Evolutionary conservation across 2,888 invertebrate genomes (phyloP).

Genomic region (Calliopum simillimum): DNA sequence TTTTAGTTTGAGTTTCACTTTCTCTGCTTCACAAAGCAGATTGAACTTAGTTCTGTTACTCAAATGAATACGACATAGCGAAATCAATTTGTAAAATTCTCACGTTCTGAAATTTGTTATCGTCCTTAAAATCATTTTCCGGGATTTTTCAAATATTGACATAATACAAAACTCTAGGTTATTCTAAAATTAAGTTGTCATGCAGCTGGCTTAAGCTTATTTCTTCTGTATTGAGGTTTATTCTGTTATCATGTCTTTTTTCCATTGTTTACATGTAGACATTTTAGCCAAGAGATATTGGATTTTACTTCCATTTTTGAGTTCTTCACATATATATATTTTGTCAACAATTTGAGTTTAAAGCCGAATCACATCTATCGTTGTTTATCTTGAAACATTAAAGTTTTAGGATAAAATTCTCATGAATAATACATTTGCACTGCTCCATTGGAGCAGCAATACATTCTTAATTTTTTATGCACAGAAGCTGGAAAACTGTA

Average conservation of each 20-base stretch:
- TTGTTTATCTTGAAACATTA: conserved; percentile 1
- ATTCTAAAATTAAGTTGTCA: conserved; percentile 30
- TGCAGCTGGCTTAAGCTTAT: conserved; percentile 21
- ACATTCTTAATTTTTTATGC: background rate
- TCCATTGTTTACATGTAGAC: background rate
- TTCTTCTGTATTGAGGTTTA: conserved; percentile 26
- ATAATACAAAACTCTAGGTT: conserved; percentile 22
- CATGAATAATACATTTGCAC: conserved; percentile 2
- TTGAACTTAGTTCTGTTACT: too few species aligned
- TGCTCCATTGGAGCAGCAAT: background rate
- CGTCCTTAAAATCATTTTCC: too few species aligned
- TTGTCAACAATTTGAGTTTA: background rate
- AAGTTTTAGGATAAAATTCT: background rate
- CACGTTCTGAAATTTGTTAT: too few species aligned
- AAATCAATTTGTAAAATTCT: too few species aligned
- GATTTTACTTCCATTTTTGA: conserved; percentile 5
- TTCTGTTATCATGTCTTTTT: conserved; percentile 4
- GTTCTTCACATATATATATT: conserved; percentile 3
- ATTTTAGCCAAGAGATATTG: background rate
- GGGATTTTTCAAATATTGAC: too few species aligned
- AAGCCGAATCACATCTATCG: background rate
- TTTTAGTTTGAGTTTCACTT: too few species aligned
- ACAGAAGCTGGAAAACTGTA: conserved; percentile 5
- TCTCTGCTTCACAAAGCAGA: too few species aligned
- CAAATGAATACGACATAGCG: too few species aligned